Percentiles rank a stretch among this genome's conserved stretches.
phyloP scores from a whole-genome alignment of 2,888 invertebrate species.

The Oxystoma pomonae region DNA sequence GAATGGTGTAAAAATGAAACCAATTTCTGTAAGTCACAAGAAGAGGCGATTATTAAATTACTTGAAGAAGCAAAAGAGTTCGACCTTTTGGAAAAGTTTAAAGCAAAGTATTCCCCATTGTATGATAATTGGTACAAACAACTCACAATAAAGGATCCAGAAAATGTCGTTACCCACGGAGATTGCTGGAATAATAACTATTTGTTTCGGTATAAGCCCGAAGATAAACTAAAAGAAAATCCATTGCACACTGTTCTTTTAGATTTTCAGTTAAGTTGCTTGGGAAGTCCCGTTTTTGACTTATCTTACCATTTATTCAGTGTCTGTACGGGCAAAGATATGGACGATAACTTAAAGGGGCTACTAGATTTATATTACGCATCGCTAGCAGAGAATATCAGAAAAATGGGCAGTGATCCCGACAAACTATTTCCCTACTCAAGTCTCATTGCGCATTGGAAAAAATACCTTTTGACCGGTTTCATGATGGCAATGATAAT shows the following conservation, averaged over 20 bases:
- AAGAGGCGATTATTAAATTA: neutral
- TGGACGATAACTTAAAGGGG: constrained; percentile 32
- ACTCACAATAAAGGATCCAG: neutral
- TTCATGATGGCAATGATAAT: neutral
- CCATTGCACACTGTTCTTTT: constrained; percentile 22
- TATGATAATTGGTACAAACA: neutral
- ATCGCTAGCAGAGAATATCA: constrained; percentile 31
- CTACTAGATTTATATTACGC: constrained; percentile 32
- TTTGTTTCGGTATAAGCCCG: neutral
- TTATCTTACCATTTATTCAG: constrained; percentile 36
- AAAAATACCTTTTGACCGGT: constrained; percentile 28
- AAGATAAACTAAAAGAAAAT: neutral
- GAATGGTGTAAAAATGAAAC: neutral
- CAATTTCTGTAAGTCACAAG: neutral
- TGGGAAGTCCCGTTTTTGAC: constrained; percentile 33
- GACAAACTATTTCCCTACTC: constrained; percentile 34
- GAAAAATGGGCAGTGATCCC: constrained; percentile 33
- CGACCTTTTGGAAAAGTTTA: neutral
- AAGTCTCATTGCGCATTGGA: constrained; percentile 33
- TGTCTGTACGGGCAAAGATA: constrained; percentile 29
- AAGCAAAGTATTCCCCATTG: neutral
- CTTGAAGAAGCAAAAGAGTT: neutral
- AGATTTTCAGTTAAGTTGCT: constrained; percentile 33
- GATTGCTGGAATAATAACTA: constrained; percentile 2
- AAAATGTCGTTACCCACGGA: neutral